A percentile compares a stretch with the other conserved stretches of the same genome.
phyloP scores from a whole-genome alignment of 2,113 vertebrate genomes.

The Symphodus melops region DNA sequence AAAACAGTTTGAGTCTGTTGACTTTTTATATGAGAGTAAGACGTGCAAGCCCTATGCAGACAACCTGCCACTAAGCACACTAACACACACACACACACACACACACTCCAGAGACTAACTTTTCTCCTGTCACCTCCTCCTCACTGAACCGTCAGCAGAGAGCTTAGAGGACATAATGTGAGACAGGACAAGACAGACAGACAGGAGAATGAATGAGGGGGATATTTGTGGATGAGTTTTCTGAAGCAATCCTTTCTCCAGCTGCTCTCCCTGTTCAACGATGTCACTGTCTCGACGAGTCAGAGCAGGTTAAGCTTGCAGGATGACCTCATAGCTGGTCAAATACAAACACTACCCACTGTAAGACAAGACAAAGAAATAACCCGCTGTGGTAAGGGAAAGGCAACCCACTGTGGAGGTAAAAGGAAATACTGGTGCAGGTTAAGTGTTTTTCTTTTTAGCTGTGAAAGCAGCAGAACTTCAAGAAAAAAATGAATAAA shows the following conservation, averaged over 20 bases:
- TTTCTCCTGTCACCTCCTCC: slow-evolving; percentile 44
- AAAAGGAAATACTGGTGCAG: not conserved
- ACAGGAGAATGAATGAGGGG: slow-evolving; percentile 51
- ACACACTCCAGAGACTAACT: slow-evolving; percentile 25
- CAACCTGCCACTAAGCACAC: slow-evolving; percentile 23
- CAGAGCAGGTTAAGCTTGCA: slow-evolving; percentile 33
- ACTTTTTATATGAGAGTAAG: slow-evolving; percentile 45
- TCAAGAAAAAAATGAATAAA: not conserved
- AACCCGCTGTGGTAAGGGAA: not conserved
- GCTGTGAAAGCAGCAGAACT: not conserved
- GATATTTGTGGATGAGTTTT: slow-evolving; percentile 44
- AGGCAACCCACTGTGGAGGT: too few species aligned
- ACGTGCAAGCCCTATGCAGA: slow-evolving; percentile 28
- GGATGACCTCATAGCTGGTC: slow-evolving; percentile 2
- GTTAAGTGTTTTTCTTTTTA: too few species aligned
- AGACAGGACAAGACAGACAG: slow-evolving; percentile 13
- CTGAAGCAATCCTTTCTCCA: slow-evolving; percentile 1
- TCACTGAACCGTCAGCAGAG: slow-evolving; percentile 27
- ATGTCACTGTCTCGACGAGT: slow-evolving; percentile 42
- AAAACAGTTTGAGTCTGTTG: slow-evolving; percentile 51
- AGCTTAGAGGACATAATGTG: not conserved
- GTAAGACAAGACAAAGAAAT: too few species aligned
- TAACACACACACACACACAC: slow-evolving; percentile 20
- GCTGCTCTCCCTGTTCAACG: slow-evolving; percentile 28
- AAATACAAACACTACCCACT: not conserved